Conservation (phyloP, 2,113 vertebrate genomes). For the Melanerpes formicivorus region DNA sequence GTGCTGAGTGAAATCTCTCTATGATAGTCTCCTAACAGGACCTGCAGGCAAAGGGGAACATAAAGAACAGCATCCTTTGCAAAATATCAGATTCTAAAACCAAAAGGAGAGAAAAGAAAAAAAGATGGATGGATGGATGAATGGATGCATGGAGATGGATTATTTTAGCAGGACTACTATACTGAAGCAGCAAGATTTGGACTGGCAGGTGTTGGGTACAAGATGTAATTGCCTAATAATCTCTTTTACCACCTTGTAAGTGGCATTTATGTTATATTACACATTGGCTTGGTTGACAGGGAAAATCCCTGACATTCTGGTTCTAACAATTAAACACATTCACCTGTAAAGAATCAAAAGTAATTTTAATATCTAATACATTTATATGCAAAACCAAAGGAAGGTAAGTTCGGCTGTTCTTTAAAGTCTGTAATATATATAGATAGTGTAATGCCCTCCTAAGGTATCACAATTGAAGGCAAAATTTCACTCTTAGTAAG, state of each 20-base stretch:
- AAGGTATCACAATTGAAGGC: neutral
- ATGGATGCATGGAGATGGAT: neutral
- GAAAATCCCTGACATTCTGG: neutral
- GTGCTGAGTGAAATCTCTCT: neutral
- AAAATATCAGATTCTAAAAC: neutral
- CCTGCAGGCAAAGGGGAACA: neutral
- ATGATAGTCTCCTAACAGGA: neutral
- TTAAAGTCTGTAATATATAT: neutral
- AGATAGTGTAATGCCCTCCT: neutral
- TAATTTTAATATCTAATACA: neutral
- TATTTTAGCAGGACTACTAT: neutral
- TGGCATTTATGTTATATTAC: neutral
- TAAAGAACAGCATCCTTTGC: neutral
- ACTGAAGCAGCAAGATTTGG: accelerated
- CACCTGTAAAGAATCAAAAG: neutral
- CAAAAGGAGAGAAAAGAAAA: neutral
- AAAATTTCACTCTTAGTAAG: neutral
- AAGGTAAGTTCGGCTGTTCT: neutral
- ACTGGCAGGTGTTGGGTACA: neutral
- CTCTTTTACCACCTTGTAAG: neutral
- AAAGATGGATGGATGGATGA: neutral
- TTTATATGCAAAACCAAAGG: neutral
- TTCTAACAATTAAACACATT: neutral
- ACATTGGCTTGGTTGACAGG: neutral
- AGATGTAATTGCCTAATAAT: neutral